Conservation (phyloP, 2,797 vertebrate genomes). For the Muscicapa comitata region DNA sequence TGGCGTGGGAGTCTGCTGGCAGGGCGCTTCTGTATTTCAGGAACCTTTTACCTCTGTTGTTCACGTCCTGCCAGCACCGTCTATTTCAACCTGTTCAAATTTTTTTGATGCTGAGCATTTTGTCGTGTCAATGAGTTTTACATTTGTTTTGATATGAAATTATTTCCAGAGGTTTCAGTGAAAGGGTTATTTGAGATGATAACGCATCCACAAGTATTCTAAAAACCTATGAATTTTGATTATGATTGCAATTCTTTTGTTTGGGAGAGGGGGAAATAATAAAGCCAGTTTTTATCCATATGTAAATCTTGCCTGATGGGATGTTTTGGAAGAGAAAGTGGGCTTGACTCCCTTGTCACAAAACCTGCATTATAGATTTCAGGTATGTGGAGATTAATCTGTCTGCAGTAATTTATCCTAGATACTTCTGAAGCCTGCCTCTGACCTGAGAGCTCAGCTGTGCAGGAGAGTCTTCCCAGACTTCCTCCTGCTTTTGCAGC, state of each 20-base stretch:
- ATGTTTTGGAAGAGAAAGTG: background rate
- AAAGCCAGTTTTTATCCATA: background rate
- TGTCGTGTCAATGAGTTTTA: conserved; percentile 1
- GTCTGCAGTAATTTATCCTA: background rate
- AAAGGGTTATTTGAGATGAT: background rate
- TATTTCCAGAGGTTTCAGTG: background rate
- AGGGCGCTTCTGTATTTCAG: background rate
- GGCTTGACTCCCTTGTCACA: background rate
- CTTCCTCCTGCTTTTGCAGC: background rate
- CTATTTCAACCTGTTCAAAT: background rate
- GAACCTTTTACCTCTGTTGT: background rate
- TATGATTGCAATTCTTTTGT: background rate
- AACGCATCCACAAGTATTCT: background rate
- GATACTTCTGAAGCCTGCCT: background rate
- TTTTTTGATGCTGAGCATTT: background rate
- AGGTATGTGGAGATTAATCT: background rate
- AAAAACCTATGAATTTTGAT: background rate
- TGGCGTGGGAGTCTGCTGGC: conserved; percentile 12
- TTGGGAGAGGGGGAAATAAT: fast-evolving
- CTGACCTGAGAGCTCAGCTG: background rate
- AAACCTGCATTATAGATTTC: background rate
- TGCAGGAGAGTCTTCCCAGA: background rate
- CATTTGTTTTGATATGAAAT: conserved; percentile 2
- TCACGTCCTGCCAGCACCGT: background rate
- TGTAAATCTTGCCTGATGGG: background rate